Evolutionary conservation across 2,113 vertebrate species (phyloP), one percentile per base, ranked within the genome.

Genomic region (Tauraco erythrolophus): DNA sequence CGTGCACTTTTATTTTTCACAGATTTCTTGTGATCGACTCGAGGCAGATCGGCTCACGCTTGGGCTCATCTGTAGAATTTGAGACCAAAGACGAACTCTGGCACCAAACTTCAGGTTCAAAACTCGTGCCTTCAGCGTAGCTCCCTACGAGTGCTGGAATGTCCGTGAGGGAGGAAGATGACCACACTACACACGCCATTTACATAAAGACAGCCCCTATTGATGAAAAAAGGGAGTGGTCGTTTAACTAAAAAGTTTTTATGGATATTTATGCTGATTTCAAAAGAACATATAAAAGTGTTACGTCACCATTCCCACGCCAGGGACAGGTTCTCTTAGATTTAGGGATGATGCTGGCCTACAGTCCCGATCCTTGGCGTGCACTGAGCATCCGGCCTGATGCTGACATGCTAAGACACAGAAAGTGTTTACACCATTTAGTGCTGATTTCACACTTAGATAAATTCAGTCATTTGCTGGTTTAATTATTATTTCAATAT

Each of bases 261-360:
- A 86, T 43, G 76, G 66, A 5, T 58, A 57, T 7, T 80, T 74
- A 41, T 10, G n/a, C 11, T 77, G 51, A 43, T 81, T 75, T 70
- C 6, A 48, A 16, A 82, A 9, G 22, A 78, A 28, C 0, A 1
- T 9, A 10, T 3, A 7, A 1, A 62, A 39, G 23, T 35, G 18
- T 30, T 76, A 50, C 31, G 51, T 53, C 35, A 35, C 21, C 19
- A 7, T 15, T 83, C 11, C 56, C 21, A 46, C 2, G 5, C 3
- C 46, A 81, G 21, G 22, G 41, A 64, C 19, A 45, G 50, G 64
- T 43, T 50, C 23, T 69, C 54, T 50, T 8, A 50, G 28, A 24
- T 61, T 45, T 18, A 39, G 15, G 14, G 31, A 58, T n/a, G 22
- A 72, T 1, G 1, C 22, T 30, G 46, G 91, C n/a, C 57, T 41